Base-by-base conservation (phyloP, 2,888 invertebrate genomes). In the Cosmopolites sordidus region DNA sequence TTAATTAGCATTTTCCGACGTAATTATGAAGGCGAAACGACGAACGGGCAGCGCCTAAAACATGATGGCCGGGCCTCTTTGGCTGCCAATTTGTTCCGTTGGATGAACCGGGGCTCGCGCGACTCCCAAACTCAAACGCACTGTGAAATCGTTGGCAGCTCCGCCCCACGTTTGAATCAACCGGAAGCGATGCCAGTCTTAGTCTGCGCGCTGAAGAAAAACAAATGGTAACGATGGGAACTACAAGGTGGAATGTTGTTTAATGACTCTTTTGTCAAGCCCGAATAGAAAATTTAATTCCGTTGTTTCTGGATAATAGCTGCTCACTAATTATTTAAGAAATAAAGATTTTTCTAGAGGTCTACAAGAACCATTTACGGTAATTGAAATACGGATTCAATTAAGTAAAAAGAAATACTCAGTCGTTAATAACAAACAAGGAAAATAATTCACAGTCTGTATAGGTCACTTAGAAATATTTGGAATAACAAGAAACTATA, bases 161-260 rank as follows among this genome's bases (percentile, higher is more conserved):
- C 52, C 43, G 48, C 52, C 38, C 16, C 38, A 40, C n/a, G 42
- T 37, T 38, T 17, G 43, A 37, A 43, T 47, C 37, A 30, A 45
- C 45, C 33, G 47, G 45, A 44, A 51, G 22, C 41, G 29, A 14
- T 14, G 30, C 39, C 43, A 43, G 41, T 29, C 40, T 42, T 38
- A n/a, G 29, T 48, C 47, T 27, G 39, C n/a, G 38, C 27, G 30
- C 37, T 22, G 30, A 48, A 15, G 41, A 40, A 48, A 48, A 48
- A 48, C 39, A 42, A 53, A 53, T 53, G 44, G 29, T 45, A 51
- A 51, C 22, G 45, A 45, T 51, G 52, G 44, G 52, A 53, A 48
- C 48, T 48, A 45, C 45, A 45, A 37, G 37, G 45, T 45, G 38
- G 30, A 37, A 18, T 45, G 15, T 33, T 8, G 38, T 18, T 45